phyloP scores from a whole-genome alignment of 2,113 vertebrate species.

The Gallinago paraguaiae region DNA sequence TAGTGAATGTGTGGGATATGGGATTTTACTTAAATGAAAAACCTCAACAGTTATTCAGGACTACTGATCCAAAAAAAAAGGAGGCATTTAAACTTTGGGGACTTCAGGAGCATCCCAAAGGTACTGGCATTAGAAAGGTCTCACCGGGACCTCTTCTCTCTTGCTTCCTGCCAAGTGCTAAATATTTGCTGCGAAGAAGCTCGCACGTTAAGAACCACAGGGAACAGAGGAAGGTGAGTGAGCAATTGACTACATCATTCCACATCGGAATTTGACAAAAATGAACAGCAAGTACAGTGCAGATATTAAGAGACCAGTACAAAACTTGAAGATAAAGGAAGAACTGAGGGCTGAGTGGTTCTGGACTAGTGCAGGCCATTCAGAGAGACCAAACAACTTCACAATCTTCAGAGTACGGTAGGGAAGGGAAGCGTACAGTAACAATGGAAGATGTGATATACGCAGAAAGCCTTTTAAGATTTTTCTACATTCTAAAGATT shows the following conservation, averaged over 20 bases:
- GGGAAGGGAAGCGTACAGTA: background rate
- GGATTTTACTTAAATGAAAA: background rate
- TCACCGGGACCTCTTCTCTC: background rate
- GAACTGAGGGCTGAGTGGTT: background rate
- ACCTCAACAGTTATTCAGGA: background rate
- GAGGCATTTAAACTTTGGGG: background rate
- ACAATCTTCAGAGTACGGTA: background rate
- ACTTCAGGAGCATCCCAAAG: background rate
- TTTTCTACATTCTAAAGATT: background rate
- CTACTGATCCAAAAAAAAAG: background rate
- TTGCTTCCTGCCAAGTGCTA: background rate
- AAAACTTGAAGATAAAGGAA: background rate
- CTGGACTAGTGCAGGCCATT: background rate
- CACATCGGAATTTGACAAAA: background rate
- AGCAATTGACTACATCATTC: background rate
- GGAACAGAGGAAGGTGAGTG: background rate
- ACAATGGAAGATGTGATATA: background rate
- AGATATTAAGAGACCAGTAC: background rate
- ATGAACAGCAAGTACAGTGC: background rate
- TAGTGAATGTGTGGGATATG: rapidly evolving
- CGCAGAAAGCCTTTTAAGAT: rapidly evolving
- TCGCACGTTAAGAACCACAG: background rate
- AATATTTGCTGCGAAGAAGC: background rate
- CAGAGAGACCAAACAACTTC: background rate
- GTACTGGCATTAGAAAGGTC: background rate